Base-by-base conservation (phyloP, 2,113 vertebrate species). In the Spilogale gracilis region DNA sequence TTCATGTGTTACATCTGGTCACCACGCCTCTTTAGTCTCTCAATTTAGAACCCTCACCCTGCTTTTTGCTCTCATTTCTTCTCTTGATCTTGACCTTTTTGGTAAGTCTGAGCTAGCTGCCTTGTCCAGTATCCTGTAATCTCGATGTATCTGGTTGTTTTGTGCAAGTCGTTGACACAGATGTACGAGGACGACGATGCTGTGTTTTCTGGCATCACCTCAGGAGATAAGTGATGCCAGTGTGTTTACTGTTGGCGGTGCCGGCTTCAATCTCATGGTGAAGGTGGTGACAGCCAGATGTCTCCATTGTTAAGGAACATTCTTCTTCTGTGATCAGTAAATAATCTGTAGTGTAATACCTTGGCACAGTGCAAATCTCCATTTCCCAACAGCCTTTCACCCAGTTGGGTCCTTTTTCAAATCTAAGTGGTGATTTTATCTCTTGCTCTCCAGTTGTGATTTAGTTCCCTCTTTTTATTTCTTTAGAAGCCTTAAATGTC, bases 281-380 rank as follows among this genome's bases (percentile, higher is more conserved):
- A 78, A 79, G 79, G 95, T 92, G 94, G 87, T 96, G 95, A 86
- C 48, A 89, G 94, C 94, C 88, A 61, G 73, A 9, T 78, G 23
- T 88, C 83, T 94, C 56, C 74, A 30, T 78, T 76, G 17, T 81
- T 78, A 71, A 32, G 23, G 32, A 4, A n/a, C 16, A 69, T 9
- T 95, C 83, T 78, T 83, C 52, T 79, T 54, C 63, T 63, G 71
- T 86, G 83, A 90, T 91, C 43, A 74, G 90, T 86, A 82, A 90
- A 56, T 45, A 76, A n/a, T 50, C 43, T 43, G 58, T 17, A 74
- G 56, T 58, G 13, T 76, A 30, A 88, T 30, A n/a, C 38, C 18
- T 74, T 83, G 65, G 56, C 82, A 63, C 3, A 12, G 2, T 60
- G 20, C 45, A 54, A 21, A 43, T 50, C 83, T n/a, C 61, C 45